These are phyloP conservation scores for Pyrocephalus nanus DNA, from an alignment of 2,797 vertebrate genomes.

Conservation along the genomic window DNA sequence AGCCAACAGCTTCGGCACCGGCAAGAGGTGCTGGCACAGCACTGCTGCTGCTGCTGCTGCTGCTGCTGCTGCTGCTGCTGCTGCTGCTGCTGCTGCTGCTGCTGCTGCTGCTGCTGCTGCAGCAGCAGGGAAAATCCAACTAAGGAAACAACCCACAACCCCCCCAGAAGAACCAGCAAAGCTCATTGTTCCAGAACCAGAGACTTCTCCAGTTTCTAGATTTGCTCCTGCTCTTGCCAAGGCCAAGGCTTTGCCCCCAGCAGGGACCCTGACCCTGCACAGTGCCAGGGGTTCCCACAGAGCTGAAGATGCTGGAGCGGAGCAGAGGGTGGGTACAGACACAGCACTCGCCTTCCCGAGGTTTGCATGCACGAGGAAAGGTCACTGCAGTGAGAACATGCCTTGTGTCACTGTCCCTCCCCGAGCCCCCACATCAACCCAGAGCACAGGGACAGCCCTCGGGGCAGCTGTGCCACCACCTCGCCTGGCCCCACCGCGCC, in stretches of 20 bases:
- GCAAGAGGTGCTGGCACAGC: neutral
- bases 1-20: too few relatives aligned
- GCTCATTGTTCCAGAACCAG: neutral
- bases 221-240: neutral
- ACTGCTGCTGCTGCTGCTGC: neutral
- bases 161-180: neutral
- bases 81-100: neutral
- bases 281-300: neutral
- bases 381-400: rapidly evolving
- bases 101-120: neutral
- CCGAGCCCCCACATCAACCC: neutral
- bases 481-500: rapidly evolving
- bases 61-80: neutral
- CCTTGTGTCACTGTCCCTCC: neutral
- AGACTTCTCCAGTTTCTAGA: neutral
- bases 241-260: rapidly evolving
- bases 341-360: neutral
- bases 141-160: neutral
- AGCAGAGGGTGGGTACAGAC: rapidly evolving
- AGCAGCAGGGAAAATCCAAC: neutral
- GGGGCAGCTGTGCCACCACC: rapidly evolving
- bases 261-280: rapidly evolving
- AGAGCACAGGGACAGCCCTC: rapidly evolving
- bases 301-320: neutral
- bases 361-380: neutral